Base-by-base conservation (phyloP, 1,140 invertebrate species). In the Drosophila pseudoobscura region DNA sequence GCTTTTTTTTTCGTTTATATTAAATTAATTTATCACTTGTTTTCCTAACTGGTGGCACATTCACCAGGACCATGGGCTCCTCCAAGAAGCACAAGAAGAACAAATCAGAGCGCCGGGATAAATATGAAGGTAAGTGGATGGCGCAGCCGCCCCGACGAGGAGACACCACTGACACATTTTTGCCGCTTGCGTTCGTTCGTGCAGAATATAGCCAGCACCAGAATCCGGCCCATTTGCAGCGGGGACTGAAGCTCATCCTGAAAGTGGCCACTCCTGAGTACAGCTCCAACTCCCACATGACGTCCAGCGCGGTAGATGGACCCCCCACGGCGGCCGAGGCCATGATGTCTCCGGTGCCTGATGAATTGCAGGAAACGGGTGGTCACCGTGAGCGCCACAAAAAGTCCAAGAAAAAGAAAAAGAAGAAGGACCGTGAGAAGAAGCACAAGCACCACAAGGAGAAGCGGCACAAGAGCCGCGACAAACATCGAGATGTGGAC, bases 251-350 rank as follows among this genome's bases (percentile, higher is more conserved):
- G 85, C 91, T 97, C 31, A 97, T 97, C 50, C 89, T 97, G 20
- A 97, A 97, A 92, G 96, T 97, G n/a, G 95, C 93, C 7, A 95
- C 95, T 2, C 95, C 95, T 0, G 95, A 96, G 90, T 94, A 95
- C 90, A 94, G 92, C 58, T 77, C 80, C 41, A 82, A 87, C 74
- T 91, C 90, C 2, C 82, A 88, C 8, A 75, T 60, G 45, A 87
- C 77, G 0, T 39, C 35, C 35, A 13, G 3, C 11, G 35, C 35
- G 1, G 47, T 82, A 6, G 80, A 75, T 6, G 90, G 85, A 1
- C 88, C 89, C 1, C 89, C 89, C 0, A 91, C 89, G n/a, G 89
- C 89, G 1, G 89, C 82, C 3, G 89, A 91, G 49, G 89, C 89
- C 6, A 91, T 91, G 89, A 90, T 90, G 88, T 80, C 88, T 13